These are phyloP conservation scores for Neoscelio sp. DNA, from an alignment of 2,888 invertebrate species.

Conservation along the genomic window DNA sequence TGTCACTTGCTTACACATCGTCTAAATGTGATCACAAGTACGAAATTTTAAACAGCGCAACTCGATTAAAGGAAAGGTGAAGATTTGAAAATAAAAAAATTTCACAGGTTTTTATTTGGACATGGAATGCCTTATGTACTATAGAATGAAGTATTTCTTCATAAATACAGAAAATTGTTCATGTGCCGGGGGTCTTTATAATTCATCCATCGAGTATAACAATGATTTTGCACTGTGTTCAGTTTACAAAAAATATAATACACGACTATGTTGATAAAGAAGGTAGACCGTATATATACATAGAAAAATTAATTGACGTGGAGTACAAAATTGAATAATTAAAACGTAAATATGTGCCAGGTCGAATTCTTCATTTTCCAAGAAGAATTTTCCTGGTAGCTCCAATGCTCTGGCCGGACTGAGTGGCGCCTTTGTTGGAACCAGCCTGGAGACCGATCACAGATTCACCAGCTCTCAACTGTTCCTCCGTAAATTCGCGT, in stretches of 20 bases:
- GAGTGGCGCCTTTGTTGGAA: slow-evolving; percentile 97
- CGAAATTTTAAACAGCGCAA: too few relatives aligned
- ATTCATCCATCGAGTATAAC: slow-evolving; percentile 7
- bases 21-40: too few relatives aligned
- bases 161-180: slow-evolving; percentile 8
- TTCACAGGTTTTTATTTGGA: slow-evolving; percentile 23
- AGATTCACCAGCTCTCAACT: slow-evolving; percentile 93
- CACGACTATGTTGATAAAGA: slow-evolving; percentile 2
- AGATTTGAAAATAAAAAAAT: too few relatives aligned
- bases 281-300: slow-evolving; percentile 33
- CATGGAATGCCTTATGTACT: slow-evolving; percentile 23
- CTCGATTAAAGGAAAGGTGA: too few relatives aligned
- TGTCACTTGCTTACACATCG: too few relatives aligned
- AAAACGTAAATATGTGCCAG: slow-evolving; percentile 1
- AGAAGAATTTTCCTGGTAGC: slow-evolving; percentile 95
- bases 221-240: background rate
- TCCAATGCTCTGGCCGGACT: slow-evolving; percentile 95
- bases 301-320: slow-evolving; percentile 43
- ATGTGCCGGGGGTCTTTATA: slow-evolving; percentile 5
- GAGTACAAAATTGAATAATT: slow-evolving; percentile 48
- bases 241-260: slow-evolving; percentile 10
- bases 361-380: slow-evolving; percentile 88
- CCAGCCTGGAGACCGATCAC: slow-evolving; percentile 98
- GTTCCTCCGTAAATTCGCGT: slow-evolving; percentile 96
- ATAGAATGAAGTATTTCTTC: slow-evolving; percentile 8